Conservation (phyloP, 1,140 invertebrate genomes). For the Delia radicum region DNA sequence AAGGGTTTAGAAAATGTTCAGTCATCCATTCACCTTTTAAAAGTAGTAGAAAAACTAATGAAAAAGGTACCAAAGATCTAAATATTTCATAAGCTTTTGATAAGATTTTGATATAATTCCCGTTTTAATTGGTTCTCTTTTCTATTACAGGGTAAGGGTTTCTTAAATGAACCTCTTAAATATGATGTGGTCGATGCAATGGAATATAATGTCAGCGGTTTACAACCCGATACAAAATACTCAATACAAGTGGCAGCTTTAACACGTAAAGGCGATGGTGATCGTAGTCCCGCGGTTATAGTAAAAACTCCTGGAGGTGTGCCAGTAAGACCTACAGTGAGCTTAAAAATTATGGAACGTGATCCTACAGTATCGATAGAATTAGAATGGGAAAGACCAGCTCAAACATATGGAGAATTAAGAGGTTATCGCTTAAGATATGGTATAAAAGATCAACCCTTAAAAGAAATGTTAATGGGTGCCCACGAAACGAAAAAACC, state of each 20-base stretch:
- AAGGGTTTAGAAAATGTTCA: too few relatives aligned
- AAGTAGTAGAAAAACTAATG: too few relatives aligned
- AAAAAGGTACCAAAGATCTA: too few relatives aligned
- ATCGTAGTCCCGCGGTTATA: constrained; percentile 76
- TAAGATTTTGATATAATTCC: too few relatives aligned
- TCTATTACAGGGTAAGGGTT: constrained; percentile 66
- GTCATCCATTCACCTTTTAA: too few relatives aligned
- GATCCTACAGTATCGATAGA: constrained; percentile 84
- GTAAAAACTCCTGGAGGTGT: constrained; percentile 92
- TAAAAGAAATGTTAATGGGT: constrained; percentile 69
- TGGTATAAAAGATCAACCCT: constrained; percentile 78
- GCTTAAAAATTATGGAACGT: constrained; percentile 77
- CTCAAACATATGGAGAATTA: constrained; percentile 83
- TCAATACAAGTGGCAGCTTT: constrained; percentile 90
- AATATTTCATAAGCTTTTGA: too few relatives aligned
- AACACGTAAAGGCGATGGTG: constrained; percentile 92
- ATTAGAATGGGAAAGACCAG: constrained; percentile 86
- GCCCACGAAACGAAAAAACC: constrained; percentile 63
- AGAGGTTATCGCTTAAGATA: constrained; percentile 83
- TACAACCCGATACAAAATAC: constrained; percentile 92
- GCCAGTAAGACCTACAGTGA: constrained; percentile 81
- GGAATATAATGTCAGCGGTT: constrained; percentile 79
- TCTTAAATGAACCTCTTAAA: constrained; percentile 80
- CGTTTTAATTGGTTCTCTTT: too few relatives aligned
- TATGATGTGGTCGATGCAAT: constrained; percentile 81